phyloP scores from a whole-genome alignment of 1,140 invertebrate genomes.

The Drosophila athabasca region DNA sequence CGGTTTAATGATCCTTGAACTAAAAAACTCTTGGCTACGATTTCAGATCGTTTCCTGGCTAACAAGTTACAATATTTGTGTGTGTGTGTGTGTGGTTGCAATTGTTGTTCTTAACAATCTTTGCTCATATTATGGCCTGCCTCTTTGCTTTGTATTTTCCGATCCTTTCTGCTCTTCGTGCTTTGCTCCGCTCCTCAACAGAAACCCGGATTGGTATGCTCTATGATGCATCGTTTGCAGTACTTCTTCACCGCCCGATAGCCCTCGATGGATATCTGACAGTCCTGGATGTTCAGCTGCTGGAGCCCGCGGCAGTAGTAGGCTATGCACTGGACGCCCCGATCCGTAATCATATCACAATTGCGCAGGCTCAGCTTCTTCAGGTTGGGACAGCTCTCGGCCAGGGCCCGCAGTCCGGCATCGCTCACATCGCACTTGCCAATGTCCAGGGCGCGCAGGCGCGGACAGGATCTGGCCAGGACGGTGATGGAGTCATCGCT shows the following conservation, averaged over 20 bases:
- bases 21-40: constrained; percentile 6
- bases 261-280: constrained; percentile 92
- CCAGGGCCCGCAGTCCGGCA: constrained; percentile 91
- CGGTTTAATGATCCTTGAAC: constrained; percentile 19
- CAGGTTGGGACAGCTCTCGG: constrained; percentile 94
- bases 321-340: constrained; percentile 93
- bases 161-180: constrained; percentile 3
- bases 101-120: constrained; percentile 60
- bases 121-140: constrained; percentile 72
- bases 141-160: constrained; percentile 63
- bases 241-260: constrained; percentile 95
- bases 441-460: constrained; percentile 93
- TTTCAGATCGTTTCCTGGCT: constrained; percentile 7
- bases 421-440: constrained; percentile 97
- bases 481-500: constrained; percentile 94
- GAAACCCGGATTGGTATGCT: constrained; percentile 97
- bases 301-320: constrained; percentile 94
- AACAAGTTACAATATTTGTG: constrained; percentile 10
- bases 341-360: constrained; percentile 94
- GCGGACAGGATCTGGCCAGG: constrained; percentile 91
- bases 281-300: constrained; percentile 96
- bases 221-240: constrained; percentile 95
- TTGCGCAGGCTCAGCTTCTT: constrained; percentile 95
- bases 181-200: constrained; percentile 87
- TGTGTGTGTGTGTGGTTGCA: background rate